Conservation (phyloP, 2,113 vertebrate genomes). For the Psilopogon haemacephalus region DNA sequence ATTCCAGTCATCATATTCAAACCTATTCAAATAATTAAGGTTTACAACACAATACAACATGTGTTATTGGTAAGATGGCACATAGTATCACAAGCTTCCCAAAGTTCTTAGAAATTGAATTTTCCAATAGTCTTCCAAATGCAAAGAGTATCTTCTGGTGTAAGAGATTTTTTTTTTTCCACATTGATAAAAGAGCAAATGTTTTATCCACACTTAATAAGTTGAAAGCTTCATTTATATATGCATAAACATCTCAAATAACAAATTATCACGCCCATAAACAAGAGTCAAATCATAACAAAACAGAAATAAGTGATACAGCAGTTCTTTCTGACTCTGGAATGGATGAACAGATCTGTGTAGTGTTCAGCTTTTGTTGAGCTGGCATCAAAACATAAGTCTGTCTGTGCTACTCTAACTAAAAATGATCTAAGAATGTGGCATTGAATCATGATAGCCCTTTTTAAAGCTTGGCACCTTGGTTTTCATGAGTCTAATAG, state of each 20-base stretch:
- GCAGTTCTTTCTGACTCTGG: background rate
- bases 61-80: background rate
- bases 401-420: background rate
- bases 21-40: background rate
- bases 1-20: background rate
- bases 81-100: background rate
- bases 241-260: background rate
- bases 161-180: background rate
- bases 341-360: background rate
- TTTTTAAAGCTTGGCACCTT: background rate
- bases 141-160: background rate
- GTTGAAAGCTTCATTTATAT: background rate
- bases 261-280: background rate
- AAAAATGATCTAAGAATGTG: background rate
- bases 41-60: background rate
- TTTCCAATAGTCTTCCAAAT: background rate
- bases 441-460: background rate
- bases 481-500: background rate
- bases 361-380: background rate
- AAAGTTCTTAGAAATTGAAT: background rate
- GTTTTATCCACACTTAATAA: background rate
- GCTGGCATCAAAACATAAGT: background rate
- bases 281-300: background rate
- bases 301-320: background rate
- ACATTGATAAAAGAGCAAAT: background rate